Base-by-base conservation (phyloP, 2,888 invertebrate genomes). In the Sicus ferrugineus region DNA sequence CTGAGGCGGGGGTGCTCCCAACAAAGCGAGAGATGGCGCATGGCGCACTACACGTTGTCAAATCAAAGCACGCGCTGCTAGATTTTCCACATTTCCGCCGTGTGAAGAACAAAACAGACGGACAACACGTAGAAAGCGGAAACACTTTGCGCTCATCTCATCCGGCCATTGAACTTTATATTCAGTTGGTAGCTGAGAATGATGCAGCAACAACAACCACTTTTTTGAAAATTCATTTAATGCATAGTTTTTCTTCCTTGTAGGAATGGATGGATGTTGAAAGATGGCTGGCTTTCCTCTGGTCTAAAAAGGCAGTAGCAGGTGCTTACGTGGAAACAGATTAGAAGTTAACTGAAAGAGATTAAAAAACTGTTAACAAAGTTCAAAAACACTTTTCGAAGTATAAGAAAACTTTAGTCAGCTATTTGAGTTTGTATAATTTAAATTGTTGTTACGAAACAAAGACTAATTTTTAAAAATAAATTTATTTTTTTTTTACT, bases 71-170 rank as follows among this genome's bases (percentile, higher is more conserved):
- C 23, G 42, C 19, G 30, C 11, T n/a, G 63, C 21, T n/a, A n/a
- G n/a, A 30, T 19, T 63, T 63, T 50, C 48, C 63, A 26, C 28
- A 34, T 59, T 59, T 59, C 59, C 59, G 59, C 59, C 21, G 9
- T 38, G 38, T 34, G 38, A 7, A 59, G 21, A 34, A 38, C 59
- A 34, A 59, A 59, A 59, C 34, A 38, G 1, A 56, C 56, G 14
- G 16, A 56, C 3, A 5, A 56, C 14, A 28, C 11, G 26, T 38
- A 48, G 67, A 62, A 72, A 71, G 69, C 72, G 72, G 73, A 73
- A 73, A 70, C 69, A 52, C 68, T 69, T 46, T 62, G 52, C 16
- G 52, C 46, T 38, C n/a, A n/a, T 63, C 52, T 34, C 46, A 19
- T 54, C 28, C 63, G 68, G 68, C 63, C 68, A 63, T 68, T 68